Conservation (phyloP, 2,888 invertebrate genomes). For the Cataglyphis rosenhaueri region DNA sequence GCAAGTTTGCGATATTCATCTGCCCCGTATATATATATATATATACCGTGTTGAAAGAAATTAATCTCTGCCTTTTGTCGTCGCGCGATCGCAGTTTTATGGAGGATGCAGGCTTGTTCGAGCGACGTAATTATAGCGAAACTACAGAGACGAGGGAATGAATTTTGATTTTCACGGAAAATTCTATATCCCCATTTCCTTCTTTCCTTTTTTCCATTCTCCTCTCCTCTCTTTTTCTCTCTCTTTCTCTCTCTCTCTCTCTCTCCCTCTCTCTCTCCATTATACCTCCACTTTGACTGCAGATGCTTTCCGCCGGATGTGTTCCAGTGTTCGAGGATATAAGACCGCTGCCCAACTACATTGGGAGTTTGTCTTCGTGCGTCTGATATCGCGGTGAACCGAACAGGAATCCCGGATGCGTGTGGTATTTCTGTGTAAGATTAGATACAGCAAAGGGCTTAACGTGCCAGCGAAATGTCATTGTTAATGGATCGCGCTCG, state of each 20-base stretch:
- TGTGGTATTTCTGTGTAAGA: slow-evolving; percentile 30
- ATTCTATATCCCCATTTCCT: background rate
- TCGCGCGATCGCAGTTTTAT: slow-evolving; percentile 29
- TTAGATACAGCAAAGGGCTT: slow-evolving; percentile 16
- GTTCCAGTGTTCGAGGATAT: slow-evolving; percentile 26
- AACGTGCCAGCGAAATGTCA: slow-evolving; percentile 15
- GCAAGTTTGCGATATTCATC: slow-evolving; percentile 52
- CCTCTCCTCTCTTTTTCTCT: background rate
- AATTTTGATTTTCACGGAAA: slow-evolving; percentile 26
- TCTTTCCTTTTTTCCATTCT: background rate
- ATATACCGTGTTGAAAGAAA: slow-evolving; percentile 36
- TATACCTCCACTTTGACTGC: slow-evolving; percentile 24
- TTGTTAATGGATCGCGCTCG: slow-evolving; percentile 43
- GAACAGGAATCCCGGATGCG: slow-evolving; percentile 27
- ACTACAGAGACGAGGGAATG: slow-evolving; percentile 33
- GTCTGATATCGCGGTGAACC: slow-evolving; percentile 14
- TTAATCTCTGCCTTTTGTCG: slow-evolving; percentile 44
- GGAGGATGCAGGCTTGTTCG: slow-evolving; percentile 12
- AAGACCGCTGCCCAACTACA: slow-evolving; percentile 24
- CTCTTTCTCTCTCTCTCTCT: background rate
- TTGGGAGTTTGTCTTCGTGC: slow-evolving; percentile 35
- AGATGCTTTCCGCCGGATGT: slow-evolving; percentile 13
- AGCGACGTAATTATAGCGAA: slow-evolving; percentile 58
- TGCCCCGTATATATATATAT: slow-evolving; percentile 40
- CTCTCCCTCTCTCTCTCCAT: background rate